Evolutionary conservation across 2,888 invertebrate genomes (phyloP), one percentile per base, ranked within the genome.

Genomic region (Dasypogon diadema): DNA sequence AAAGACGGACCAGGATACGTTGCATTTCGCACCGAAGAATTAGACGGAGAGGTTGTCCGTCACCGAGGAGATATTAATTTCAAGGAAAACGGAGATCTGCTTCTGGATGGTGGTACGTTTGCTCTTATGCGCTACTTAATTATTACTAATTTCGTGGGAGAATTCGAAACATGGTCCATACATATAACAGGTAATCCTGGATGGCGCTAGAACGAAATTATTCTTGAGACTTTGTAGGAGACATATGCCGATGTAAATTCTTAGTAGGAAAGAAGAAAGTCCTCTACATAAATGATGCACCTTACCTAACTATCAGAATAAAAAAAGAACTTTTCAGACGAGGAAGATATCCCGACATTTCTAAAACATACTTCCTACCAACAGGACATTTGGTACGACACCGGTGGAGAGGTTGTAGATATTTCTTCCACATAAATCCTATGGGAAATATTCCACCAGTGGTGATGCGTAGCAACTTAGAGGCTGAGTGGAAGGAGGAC

Each of bases 71-170:
- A 74, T 21, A 34, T 74, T 1, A 30, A 26, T 22, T 6, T 74
- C 3, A 74, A 73, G 6, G 42, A 10, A 16, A 63, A 37, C 5
- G 82, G 83, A 26, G 78, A 80, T 1, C 82, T 85, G 14, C 76
- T 85, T 0, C 78, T 83, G 5, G 84, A 84, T 48, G 84, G 84
- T 1, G 84, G 84, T 26, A 80, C 82, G 1, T 82, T 83, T 80
- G 77, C 85, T 14, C 78, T 85, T 0, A 82, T 84, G 81, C 80
- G 84, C 0, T 81, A 84, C 74, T 75, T 85, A 24, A 79, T 84
- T 3, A 77, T 82, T 8, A 80, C 81, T 56, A 81, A 82, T 30
- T 84, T 82, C 42, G 74, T 78, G 0, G 85, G 85, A 1, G 78
- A 75, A 37, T 81, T 81, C 34, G 79, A 83, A 37, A 82, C 82